Conservation (phyloP, 2,888 invertebrate genomes). For the Tachina fera region DNA sequence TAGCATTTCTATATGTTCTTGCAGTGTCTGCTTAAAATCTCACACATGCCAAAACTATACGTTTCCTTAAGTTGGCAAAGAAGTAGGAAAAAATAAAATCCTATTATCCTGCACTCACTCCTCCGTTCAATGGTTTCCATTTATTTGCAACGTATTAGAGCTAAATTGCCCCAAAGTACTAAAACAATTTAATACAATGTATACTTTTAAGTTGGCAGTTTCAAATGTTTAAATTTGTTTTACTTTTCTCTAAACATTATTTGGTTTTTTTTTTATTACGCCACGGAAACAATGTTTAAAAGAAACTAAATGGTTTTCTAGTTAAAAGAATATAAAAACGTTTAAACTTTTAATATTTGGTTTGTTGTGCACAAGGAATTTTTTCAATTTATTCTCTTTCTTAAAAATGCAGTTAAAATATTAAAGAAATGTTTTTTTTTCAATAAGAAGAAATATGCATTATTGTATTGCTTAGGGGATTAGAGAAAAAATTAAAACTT, state of each 20-base stretch:
- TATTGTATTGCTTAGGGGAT: too few species aligned
- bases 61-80: conserved; percentile 20
- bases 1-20: neutral
- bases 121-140: conserved; percentile 10
- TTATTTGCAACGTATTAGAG: conserved; percentile 29
- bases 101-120: conserved; percentile 5
- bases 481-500: too few species aligned
- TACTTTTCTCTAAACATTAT: neutral
- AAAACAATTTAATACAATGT: conserved; percentile 52
- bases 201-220: conserved; percentile 41
- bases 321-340: conserved; percentile 16
- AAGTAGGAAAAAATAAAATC: neutral
- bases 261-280: neutral
- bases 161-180: conserved; percentile 52
- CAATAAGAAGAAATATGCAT: too few species aligned
- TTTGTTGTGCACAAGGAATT: neutral
- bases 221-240: conserved; percentile 11
- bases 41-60: neutral
- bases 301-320: conserved; percentile 16
- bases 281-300: neutral
- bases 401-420: neutral
- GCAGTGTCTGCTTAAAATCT: neutral
- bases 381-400: neutral
- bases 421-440: too few species aligned
- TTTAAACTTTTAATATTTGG: conserved; percentile 37